phyloP scores from a whole-genome alignment of 2,888 invertebrate genomes.

The Notodonta dromedarius region DNA sequence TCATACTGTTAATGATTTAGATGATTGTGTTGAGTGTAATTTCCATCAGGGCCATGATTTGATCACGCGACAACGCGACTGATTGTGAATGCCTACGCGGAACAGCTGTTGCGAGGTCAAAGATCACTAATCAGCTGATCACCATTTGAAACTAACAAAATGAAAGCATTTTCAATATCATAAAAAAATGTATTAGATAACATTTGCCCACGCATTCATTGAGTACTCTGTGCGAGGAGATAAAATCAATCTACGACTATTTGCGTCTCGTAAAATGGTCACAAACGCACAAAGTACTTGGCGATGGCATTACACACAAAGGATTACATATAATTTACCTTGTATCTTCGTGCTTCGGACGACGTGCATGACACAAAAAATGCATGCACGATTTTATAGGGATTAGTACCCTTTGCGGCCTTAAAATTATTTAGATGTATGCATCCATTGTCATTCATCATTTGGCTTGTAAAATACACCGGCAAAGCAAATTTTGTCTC shows the following conservation, averaged over 20 bases:
- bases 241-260: slow-evolving; percentile 35
- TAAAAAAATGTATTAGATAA: not conserved
- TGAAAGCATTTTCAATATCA: not conserved
- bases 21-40: slow-evolving; percentile 4
- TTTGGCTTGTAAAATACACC: slow-evolving; percentile 56
- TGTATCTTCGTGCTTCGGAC: slow-evolving; percentile 91
- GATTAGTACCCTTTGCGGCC: slow-evolving; percentile 89
- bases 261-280: slow-evolving; percentile 41
- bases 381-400: slow-evolving; percentile 92
- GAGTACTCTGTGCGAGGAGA: slow-evolving; percentile 6
- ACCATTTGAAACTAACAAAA: slow-evolving; percentile 29
- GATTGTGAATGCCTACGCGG: slow-evolving; percentile 21
- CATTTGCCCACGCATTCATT: not conserved
- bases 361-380: slow-evolving; percentile 94
- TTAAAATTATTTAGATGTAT: slow-evolving; percentile 92
- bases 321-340: slow-evolving; percentile 83
- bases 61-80: slow-evolving; percentile 31
- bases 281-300: slow-evolving; percentile 30
- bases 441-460: slow-evolving; percentile 89
- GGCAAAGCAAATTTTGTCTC: slow-evolving; percentile 39
- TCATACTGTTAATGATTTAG: not conserved
- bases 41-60: slow-evolving; percentile 19
- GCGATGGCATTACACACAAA: slow-evolving; percentile 9
- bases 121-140: slow-evolving; percentile 79
- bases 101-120: slow-evolving; percentile 77